Evolutionary conservation across 2,797 vertebrate species (phyloP), one percentile per base, ranked within the genome.

Genomic region (Coregonus sp.): DNA sequence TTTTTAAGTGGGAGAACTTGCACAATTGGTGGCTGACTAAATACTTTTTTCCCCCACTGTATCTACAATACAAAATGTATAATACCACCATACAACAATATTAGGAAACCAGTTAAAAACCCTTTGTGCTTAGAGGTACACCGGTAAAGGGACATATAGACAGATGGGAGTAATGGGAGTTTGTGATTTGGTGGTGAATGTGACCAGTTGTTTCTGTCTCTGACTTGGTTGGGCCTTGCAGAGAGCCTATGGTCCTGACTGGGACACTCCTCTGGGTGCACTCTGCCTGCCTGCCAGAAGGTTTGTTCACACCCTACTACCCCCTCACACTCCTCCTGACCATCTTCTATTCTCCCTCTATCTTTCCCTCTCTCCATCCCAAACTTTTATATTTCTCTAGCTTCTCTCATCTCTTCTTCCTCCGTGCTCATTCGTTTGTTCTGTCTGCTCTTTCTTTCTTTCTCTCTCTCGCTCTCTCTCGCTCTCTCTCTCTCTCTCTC

Each of bases 221-320:
- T 94, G 94, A 94, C 94, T 95, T 95, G 95, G 93, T 94, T 95
- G 95, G 93, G 94, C 93, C 93, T 94, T 92, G 92, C 94, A 93
- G 94, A 95, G 94, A 95, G 93, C 93, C 92, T 93, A 90, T 89
- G 94, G 94, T 92, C 94, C 91, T 94, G 94, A 95, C 92, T 95
- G 94, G 95, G 93, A 95, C 94, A 92, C 94, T 33, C 91, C 86
- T 89, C 94, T 93, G 92, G 93, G 93, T 94, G 92, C 94, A 93
- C 94, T 90, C 92, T 95, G 93, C 94, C 93, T 59, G 56, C 56
- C 18, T 91, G 91, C 80, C 91, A 89, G 91, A 92, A 87, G 86
- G 82, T 83, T 89, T 91, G 91, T 78, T 72, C 74, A 47, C 37
- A 40, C 6, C 6, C 37, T 40, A 40, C 37, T 40, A 40, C 9